Percentiles rank a stretch among this genome's conserved stretches.
These are phyloP conservation scores for Centropristis striata DNA, from an alignment of 2,113 vertebrate genomes.

Conservation along the genomic window DNA sequence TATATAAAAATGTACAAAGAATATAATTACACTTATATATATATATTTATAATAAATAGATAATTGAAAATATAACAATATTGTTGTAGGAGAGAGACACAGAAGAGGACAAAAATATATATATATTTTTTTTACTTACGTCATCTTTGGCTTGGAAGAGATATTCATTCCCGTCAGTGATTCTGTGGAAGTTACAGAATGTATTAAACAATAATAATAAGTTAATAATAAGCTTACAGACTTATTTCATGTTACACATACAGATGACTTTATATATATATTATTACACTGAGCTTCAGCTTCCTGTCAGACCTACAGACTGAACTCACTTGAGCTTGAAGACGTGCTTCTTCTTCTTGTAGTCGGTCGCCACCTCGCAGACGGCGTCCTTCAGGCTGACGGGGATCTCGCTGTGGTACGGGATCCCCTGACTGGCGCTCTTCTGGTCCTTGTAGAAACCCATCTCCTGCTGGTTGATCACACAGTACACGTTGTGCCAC, in stretches of 20 bases:
- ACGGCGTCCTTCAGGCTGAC: slow-evolving; percentile 93
- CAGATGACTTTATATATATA: too few species aligned
- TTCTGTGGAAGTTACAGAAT: slow-evolving; percentile 77
- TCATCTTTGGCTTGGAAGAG: slow-evolving; percentile 99
- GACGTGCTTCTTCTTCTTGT: slow-evolving; percentile 99
- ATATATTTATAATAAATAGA: too few species aligned
- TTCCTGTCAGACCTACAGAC: too few species aligned
- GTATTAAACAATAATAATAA: too few species aligned
- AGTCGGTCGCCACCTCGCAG: slow-evolving; percentile 95
- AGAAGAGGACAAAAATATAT: not conserved
- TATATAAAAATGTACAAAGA: too few species aligned
- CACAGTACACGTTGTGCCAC: slow-evolving; percentile 98
- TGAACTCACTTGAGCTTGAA: slow-evolving; percentile 98
- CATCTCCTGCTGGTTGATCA: slow-evolving; percentile 98
- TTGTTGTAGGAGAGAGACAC: not conserved
- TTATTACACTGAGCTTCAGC: too few species aligned
- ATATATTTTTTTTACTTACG: slow-evolving; percentile 84
- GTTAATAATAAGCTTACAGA: too few species aligned
- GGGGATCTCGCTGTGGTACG: slow-evolving; percentile 97
- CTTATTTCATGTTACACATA: too few species aligned
- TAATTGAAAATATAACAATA: not conserved
- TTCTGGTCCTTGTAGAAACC: slow-evolving; percentile 98
- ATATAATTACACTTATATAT: too few species aligned
- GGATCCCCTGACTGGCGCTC: slow-evolving; percentile 93
- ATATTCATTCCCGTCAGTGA: slow-evolving; percentile 98